A percentile compares a stretch with the other conserved stretches of the same genome.
Evolutionary conservation across 2,113 vertebrate species (phyloP).

Genomic region (Bubo scandiacus): DNA sequence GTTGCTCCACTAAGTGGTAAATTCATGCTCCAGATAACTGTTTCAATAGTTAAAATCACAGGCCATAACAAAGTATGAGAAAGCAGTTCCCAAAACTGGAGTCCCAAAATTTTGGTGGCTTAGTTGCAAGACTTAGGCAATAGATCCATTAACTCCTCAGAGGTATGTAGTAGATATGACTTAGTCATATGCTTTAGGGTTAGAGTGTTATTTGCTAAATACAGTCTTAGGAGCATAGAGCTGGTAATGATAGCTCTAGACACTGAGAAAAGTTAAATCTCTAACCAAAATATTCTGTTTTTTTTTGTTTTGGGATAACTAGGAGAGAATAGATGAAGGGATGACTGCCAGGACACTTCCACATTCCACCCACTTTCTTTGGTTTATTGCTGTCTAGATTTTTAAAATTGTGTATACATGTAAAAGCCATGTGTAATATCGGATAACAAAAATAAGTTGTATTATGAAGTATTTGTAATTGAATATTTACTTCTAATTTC

Average conservation of each 20-base stretch:
- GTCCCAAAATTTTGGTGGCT: background rate
- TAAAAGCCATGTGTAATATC: background rate
- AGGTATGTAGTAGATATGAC: background rate
- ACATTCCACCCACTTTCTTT: background rate
- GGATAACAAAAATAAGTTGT: background rate
- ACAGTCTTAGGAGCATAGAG: background rate
- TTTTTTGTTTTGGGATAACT: background rate
- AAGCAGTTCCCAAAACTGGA: background rate
- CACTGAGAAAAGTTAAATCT: background rate
- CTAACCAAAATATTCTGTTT: background rate
- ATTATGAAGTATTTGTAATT: background rate
- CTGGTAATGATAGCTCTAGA: background rate
- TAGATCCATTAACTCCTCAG: background rate
- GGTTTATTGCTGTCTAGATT: background rate
- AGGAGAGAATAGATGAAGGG: background rate
- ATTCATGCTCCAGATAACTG: background rate
- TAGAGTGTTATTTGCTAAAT: background rate
- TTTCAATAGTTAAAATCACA: background rate
- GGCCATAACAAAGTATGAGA: background rate
- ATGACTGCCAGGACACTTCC: background rate
- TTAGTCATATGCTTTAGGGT: background rate
- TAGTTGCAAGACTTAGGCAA: background rate
- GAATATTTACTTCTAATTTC: background rate
- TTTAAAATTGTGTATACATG: background rate
- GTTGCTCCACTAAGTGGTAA: background rate